These are phyloP conservation scores for Mus spretus DNA, from an alignment of 2,797 vertebrate genomes.

Conservation along the genomic window DNA sequence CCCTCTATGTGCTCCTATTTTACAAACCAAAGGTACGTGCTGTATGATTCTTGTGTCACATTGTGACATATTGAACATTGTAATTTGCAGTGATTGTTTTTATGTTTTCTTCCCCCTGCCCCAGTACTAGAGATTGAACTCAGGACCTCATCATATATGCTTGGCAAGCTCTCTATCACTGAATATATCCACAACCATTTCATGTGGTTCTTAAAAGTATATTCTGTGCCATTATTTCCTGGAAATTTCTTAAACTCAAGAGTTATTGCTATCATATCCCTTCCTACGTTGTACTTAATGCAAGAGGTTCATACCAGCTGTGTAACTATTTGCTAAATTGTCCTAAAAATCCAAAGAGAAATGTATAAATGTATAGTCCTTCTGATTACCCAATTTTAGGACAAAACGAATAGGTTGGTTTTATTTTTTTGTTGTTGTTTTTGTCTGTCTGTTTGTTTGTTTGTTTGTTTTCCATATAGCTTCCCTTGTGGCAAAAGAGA, in stretches of 20 bases:
- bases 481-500: background rate
- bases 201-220: background rate
- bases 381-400: background rate
- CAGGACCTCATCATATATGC: background rate
- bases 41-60: background rate
- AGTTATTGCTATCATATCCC: background rate
- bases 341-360: conserved; percentile 15
- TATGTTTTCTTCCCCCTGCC: background rate
- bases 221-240: background rate
- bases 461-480: background rate
- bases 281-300: background rate
- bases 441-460: background rate
- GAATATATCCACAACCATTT: background rate
- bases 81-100: background rate
- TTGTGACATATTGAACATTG: background rate
- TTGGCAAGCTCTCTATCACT: background rate
- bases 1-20: background rate
- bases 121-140: background rate
- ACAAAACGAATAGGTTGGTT: background rate
- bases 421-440: background rate
- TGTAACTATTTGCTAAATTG: background rate
- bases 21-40: background rate
- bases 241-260: conserved; percentile 4
- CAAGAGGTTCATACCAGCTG: background rate
- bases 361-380: background rate